Base-by-base conservation (phyloP, 2,113 vertebrate species). In the Syrrhaptes paradoxus region DNA sequence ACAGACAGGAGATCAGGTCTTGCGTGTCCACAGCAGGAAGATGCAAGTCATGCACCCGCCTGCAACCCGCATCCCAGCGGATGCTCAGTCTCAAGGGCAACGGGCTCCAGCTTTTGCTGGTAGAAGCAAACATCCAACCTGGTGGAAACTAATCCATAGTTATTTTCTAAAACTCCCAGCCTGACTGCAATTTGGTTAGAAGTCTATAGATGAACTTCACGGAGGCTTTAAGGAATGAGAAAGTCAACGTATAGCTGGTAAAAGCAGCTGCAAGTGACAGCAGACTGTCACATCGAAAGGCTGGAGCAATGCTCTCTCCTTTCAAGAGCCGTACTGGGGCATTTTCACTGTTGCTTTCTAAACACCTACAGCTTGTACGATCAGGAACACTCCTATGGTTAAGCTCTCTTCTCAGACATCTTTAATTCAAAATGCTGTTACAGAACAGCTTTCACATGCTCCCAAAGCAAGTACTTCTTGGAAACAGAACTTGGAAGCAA, bases 381-480 rank as follows among this genome's bases (percentile, higher is more conserved):
- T 87, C 91, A 90, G 76, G 87, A 91, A 75, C 63, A 70, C 43
- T 83, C 36, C 6, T 7, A 67, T 67, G 72, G 89, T 45, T 84
- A 49, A 90, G 85, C 59, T 90, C 84, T 55, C 85, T 54, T 83
- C 85, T 67, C 72, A 93, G 87, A 63, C 38, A 18, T 45, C 85
- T 83, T 85, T 52, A 88, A 95, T 45, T 63, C 93, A 94, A 93
- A 93, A 90, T 4, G 18, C 85, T 89, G 83, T 81, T 92, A 92
- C 55, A 89, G 87, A 95, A 90, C 93, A 96, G 89, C 75, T 85
- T 94, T 58, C 34, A 21, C 87, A 91, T n/a, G 46, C 87, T 96
- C 90, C 83, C 68, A 80, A 34, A 91, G 75, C 90, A 84, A 80
- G 75, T 6, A 25, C 91, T 90, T 85, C 85, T 87, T 93, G 91